Base-by-base conservation (phyloP, 1,140 invertebrate species). In the Carcinoscorpius rotundicauda region DNA sequence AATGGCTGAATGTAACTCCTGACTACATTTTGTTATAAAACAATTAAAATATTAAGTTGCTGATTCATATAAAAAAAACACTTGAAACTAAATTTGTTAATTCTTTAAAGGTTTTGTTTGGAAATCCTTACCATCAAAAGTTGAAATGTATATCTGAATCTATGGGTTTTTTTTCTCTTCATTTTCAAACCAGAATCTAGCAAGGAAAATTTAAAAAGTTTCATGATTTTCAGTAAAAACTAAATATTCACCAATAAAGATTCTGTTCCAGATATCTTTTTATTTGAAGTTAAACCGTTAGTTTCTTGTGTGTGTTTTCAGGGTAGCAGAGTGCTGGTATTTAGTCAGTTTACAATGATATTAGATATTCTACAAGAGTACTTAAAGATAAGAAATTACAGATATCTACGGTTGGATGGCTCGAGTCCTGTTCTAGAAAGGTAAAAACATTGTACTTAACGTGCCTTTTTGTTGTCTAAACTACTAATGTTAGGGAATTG, bases 291-390 rank as follows among this genome's bases (percentile, higher is more conserved):
- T 51, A 53, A 53, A 61, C 11, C 29, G 49, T 58, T 58, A 10
- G 52, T 65, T 62, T 62, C 58, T 52, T 59, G 4, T 65, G 6
- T 55, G 53, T 8, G n/a, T 55, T 55, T 61, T 52, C 58, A 64
- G 64, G 67, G n/a, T 61, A 60, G 65, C 52, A 52, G 93, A 66
- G 93, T 97, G 0, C 81, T 98, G 6, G 91, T 98, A 71, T 98
- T 97, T 77, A 96, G 93, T 8, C 93, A 97, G 77, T 97, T 98
- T 91, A 94, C 91, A 1, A 88, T 91, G 76, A 95, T 97, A 90
- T 89, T 98, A 69, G 93, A 98, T 76, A 79, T 98, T 29, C 76
- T 98, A 57, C 93, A 97, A 83, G 66, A 66, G 51, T 65, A 70
- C 11, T 59, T 64, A 58, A 68, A 63, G 11, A 64, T 66, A 52